phyloP scores from a whole-genome alignment of 2,113 vertebrate species.

The Bubo scandiacus region DNA sequence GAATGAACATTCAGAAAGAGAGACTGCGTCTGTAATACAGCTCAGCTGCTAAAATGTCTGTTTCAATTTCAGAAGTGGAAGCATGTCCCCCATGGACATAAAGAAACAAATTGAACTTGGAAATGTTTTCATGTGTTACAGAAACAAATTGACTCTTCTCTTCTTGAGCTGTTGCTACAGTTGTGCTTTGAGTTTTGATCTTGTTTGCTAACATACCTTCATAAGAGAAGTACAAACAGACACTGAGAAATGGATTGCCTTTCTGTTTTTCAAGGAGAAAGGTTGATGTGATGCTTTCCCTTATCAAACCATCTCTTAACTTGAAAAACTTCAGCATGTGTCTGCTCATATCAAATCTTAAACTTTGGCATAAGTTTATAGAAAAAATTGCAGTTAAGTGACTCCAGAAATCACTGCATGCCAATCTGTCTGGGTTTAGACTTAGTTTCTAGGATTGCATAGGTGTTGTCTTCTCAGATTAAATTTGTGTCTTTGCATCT shows the following conservation, averaged over 20 bases:
- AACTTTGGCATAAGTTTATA: not conserved
- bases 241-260: not conserved
- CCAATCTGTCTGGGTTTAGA: not conserved
- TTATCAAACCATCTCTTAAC: not conserved
- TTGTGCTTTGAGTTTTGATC: not conserved
- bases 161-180: not conserved
- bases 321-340: not conserved
- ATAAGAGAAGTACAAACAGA: not conserved
- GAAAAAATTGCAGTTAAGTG: not conserved
- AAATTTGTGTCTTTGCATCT: not conserved
- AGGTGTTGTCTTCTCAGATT: conserved; percentile 3
- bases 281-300: not conserved
- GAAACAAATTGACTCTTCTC: not conserved
- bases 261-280: not conserved
- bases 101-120: not conserved
- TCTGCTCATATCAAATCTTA: not conserved
- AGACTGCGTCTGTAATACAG: not conserved
- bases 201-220: not conserved
- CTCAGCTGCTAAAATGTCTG: not conserved
- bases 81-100: not conserved
- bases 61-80: not conserved
- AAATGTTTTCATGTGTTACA: not conserved
- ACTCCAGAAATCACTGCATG: not conserved
- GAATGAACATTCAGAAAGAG: not conserved
- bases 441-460: not conserved